phyloP scores from a whole-genome alignment of 1,140 invertebrate species.

The Nasonia giraulti region DNA sequence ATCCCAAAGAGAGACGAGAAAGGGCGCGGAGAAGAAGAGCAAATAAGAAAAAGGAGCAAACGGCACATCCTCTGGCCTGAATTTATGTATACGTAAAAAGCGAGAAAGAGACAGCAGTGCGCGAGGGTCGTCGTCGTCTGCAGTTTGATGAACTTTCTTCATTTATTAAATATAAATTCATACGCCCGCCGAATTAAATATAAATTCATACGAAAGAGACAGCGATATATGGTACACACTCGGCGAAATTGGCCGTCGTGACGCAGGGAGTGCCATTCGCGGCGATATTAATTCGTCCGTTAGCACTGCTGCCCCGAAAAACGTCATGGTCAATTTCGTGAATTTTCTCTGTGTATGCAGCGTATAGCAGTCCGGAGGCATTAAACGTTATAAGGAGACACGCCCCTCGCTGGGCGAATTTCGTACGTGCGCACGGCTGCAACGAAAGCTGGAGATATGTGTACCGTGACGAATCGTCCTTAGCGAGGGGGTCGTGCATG shows the following conservation, averaged over 20 bases:
- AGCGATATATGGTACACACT: constrained; percentile 25
- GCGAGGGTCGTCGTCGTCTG: not conserved
- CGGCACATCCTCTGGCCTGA: not conserved
- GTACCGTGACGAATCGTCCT: not conserved
- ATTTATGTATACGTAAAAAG: not conserved
- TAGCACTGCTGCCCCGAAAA: constrained; percentile 13
- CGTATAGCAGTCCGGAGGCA: not conserved
- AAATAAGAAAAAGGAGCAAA: not conserved
- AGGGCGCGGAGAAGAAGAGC: not conserved
- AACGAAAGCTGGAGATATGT: not conserved
- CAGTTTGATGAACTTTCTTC: constrained; percentile 37
- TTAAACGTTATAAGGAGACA: not conserved
- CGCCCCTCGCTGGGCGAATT: not conserved
- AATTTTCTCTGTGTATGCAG: not conserved
- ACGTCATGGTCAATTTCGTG: constrained; percentile 18
- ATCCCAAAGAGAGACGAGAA: not conserved
- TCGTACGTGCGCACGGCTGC: not conserved
- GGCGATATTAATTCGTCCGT: constrained; percentile 41
- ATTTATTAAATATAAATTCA: constrained; percentile 47
- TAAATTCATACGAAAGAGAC: constrained; percentile 35
- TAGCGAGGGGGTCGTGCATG: not conserved
- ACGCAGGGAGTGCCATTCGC: constrained; percentile 28
- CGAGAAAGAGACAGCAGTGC: not conserved
- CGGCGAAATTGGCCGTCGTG: not conserved
- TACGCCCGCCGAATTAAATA: constrained; percentile 13